Evolutionary conservation across 2,113 vertebrate species (phyloP).

Genomic region (Petaurus breviceps): DNA sequence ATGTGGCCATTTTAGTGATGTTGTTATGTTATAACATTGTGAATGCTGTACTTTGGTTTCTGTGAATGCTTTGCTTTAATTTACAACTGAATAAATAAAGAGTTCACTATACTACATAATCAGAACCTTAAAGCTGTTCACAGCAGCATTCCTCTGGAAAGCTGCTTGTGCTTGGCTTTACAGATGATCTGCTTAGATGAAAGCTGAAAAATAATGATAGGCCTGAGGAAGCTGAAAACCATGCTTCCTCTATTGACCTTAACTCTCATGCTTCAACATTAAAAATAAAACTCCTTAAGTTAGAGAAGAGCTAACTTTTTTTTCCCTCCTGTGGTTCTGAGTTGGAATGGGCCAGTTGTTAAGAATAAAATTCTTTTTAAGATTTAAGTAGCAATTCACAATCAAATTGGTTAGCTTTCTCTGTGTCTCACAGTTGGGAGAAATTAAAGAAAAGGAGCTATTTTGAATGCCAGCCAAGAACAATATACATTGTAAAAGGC

Average conservation of each 20-base stretch:
- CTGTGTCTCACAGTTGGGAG: background rate
- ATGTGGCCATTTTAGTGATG: too few relatives aligned
- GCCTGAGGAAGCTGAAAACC: background rate
- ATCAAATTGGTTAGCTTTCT: background rate
- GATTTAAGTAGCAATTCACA: background rate
- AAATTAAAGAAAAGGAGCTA: background rate
- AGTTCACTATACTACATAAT: too few relatives aligned
- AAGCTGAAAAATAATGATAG: background rate
- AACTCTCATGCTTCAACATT: background rate
- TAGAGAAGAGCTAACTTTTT: background rate
- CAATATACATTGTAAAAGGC: background rate
- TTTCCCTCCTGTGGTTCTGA: background rate
- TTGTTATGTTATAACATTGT: too few relatives aligned
- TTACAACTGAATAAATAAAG: too few relatives aligned
- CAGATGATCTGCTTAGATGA: background rate
- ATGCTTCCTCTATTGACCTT: background rate
- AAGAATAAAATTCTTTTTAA: background rate
- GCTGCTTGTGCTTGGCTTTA: too few relatives aligned
- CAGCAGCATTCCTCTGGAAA: too few relatives aligned
- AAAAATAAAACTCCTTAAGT: slow-evolving; percentile 1
- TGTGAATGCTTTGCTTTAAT: too few relatives aligned
- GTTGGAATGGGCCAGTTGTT: background rate
- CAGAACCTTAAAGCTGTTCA: too few relatives aligned
- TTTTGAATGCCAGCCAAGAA: background rate
- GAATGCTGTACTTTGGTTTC: too few relatives aligned